Conservation (phyloP, 2,113 vertebrate genomes). For the Poeciliopsis turrubarensis region DNA sequence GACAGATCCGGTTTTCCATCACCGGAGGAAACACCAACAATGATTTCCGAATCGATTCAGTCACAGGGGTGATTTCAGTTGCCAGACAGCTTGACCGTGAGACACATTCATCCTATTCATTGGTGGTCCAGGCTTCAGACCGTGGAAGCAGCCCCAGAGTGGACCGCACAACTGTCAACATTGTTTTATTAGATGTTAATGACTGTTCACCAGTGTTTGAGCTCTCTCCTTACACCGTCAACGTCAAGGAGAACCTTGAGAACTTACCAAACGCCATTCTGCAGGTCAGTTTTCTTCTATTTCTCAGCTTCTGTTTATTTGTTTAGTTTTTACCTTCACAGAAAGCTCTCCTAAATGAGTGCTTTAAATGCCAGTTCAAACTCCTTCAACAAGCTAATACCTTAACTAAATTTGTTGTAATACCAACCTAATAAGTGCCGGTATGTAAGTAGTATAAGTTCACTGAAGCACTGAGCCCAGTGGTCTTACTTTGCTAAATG, state of each 20-base stretch:
- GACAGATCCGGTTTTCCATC: conserved; percentile 91
- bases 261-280: conserved; percentile 85
- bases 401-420: conserved; percentile 46
- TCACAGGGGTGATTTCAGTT: conserved; percentile 90
- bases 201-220: conserved; percentile 91
- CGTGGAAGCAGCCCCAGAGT: conserved; percentile 88
- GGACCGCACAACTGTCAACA: conserved; percentile 83
- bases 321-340: conserved; percentile 26
- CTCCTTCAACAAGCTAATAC: conserved; percentile 57
- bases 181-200: conserved; percentile 88
- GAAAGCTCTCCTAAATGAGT: conserved; percentile 10
- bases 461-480: conserved; percentile 15
- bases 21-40: conserved; percentile 76
- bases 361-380: conserved; percentile 55
- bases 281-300: conserved; percentile 83
- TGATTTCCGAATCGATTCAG: conserved; percentile 92
- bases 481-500: conserved; percentile 35
- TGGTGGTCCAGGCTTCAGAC: conserved; percentile 89
- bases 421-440: conserved; percentile 60
- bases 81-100: conserved; percentile 92
- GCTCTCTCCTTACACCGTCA: conserved; percentile 90
- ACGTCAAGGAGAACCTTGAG: conserved; percentile 87
- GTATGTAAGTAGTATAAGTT: conserved; percentile 40
- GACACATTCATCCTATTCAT: conserved; percentile 76
- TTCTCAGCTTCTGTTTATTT: background rate